Evolutionary conservation across 2,797 vertebrate species (phyloP).

Genomic region (Tenualosa thibaudeaui): DNA sequence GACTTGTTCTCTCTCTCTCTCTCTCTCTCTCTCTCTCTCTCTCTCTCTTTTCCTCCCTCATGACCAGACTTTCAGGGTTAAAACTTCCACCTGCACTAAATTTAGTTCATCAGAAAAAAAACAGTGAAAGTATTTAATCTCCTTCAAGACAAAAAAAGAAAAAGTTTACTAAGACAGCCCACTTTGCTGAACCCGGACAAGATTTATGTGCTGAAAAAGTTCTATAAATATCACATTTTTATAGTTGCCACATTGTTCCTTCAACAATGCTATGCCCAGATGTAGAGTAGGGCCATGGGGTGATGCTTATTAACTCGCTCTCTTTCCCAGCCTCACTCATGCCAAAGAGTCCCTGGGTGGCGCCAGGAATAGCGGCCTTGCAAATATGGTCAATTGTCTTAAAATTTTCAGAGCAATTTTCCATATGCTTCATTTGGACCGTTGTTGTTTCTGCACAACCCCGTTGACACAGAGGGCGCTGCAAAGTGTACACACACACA

Average conservation of each 20-base stretch:
- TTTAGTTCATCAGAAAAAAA: not conserved
- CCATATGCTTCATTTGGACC: conserved; percentile 2
- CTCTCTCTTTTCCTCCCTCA: not conserved
- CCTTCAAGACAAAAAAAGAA: not conserved
- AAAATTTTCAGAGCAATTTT: conserved; percentile 18
- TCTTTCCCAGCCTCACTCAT: not conserved
- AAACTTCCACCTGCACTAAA: not conserved
- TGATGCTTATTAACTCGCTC: conserved; percentile 7
- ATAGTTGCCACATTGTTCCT: conserved; percentile 18
- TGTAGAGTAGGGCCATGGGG: not conserved
- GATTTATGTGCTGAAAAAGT: not conserved
- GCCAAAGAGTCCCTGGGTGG: not conserved
- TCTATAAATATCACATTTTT: conserved; percentile 28
- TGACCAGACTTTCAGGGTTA: not conserved
- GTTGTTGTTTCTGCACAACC: conserved; percentile 1
- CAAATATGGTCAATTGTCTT: not conserved
- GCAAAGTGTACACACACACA: not conserved
- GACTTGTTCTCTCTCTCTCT: not conserved
- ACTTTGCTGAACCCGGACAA: not conserved
- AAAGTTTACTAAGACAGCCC: not conserved
- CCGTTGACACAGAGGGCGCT: not conserved
- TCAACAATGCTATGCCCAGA: conserved; percentile 20
- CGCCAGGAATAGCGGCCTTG: not conserved
- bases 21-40: not conserved
- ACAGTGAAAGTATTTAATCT: not conserved